Conservation (phyloP, 2,797 vertebrate genomes). For the Poecilia picta region DNA sequence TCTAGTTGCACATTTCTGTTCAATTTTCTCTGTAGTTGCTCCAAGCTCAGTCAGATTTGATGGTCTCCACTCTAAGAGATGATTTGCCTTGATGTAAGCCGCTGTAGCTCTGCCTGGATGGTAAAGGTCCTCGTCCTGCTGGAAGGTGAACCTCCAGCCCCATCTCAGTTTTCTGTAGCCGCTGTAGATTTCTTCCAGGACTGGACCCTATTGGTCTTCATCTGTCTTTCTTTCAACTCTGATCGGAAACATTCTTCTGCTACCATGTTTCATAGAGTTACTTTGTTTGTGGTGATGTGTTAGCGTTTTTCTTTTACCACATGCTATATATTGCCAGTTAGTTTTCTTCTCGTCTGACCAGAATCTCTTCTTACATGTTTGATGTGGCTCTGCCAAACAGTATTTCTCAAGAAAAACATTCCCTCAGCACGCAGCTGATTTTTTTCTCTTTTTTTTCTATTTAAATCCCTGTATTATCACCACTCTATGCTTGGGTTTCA, state of each 20-base stretch:
- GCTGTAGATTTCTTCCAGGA: not conserved
- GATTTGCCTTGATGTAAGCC: not conserved
- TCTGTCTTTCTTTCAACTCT: not conserved
- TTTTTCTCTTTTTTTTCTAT: not conserved
- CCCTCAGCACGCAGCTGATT: not conserved
- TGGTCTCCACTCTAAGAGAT: not conserved
- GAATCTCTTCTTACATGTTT: not conserved
- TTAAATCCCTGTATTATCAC: not conserved
- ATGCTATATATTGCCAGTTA: not conserved
- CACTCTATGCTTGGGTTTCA: not conserved
- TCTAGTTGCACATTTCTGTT: not conserved
- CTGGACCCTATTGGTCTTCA: not conserved
- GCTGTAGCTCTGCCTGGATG: not conserved
- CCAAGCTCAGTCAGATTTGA: not conserved
- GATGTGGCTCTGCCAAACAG: not conserved
- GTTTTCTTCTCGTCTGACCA: not conserved
- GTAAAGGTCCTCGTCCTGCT: not conserved
- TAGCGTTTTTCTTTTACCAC: not conserved
- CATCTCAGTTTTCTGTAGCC: not conserved
- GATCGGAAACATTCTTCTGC: not conserved
- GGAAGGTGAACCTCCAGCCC: not conserved
- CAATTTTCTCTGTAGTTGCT: not conserved
- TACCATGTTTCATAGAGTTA: not conserved
- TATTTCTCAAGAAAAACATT: not conserved
- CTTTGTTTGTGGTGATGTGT: not conserved